Conservation (phyloP, 2,797 vertebrate genomes). For the Botia kubotai region DNA sequence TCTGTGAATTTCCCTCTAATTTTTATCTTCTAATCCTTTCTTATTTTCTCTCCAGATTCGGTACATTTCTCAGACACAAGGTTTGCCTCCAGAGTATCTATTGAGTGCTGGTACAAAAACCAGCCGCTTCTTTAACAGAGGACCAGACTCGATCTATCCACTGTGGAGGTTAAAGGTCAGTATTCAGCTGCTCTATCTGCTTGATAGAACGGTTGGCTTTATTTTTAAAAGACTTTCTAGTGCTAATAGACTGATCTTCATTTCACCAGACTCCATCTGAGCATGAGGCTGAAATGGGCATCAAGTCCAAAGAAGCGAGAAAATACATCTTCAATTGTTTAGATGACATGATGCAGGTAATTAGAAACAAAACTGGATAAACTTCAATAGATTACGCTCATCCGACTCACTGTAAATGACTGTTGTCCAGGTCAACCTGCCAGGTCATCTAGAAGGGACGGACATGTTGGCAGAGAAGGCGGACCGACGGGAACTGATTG, state of each 20-base stretch:
- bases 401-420: background rate
- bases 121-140: conserved; percentile 93
- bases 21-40: background rate
- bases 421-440: conserved; percentile 90
- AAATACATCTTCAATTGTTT: conserved; percentile 99
- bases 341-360: conserved; percentile 98
- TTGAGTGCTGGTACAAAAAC: conserved; percentile 97
- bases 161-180: conserved; percentile 95
- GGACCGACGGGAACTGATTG: conserved; percentile 96
- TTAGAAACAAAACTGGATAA: background rate
- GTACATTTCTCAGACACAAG: conserved; percentile 99
- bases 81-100: conserved; percentile 94
- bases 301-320: conserved; percentile 98
- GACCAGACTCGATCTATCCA: conserved; percentile 90
- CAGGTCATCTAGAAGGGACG: conserved; percentile 94
- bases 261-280: conserved; percentile 88
- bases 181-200: background rate
- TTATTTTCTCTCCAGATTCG: conserved; percentile 85
- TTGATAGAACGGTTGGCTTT: background rate
- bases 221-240: background rate
- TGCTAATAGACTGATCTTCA: background rate
- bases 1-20: too few relatives aligned
- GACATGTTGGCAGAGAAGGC: conserved; percentile 99
- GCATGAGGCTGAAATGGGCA: conserved; percentile 96
- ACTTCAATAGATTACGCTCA: background rate